Evolutionary conservation across 2,113 vertebrate genomes (phyloP), one percentile per base, ranked within the genome.

Genomic region (Pangasianodon gigas): DNA sequence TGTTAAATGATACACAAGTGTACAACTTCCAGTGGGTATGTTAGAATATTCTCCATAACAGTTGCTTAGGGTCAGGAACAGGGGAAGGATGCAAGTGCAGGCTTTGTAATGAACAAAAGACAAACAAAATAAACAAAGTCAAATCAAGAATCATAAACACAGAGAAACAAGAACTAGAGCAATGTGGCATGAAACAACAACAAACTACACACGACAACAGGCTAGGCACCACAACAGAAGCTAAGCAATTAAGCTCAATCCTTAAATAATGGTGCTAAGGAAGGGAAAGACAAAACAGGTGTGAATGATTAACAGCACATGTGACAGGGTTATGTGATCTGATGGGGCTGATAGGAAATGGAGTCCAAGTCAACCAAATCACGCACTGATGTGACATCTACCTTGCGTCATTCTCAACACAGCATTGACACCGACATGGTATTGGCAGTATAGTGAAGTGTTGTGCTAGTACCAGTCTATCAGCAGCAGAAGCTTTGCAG

Each of bases 1-100:
- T 24, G 7, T 46, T 77, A 77, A 77, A 46, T 21, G 21, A 26
- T 77, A 11, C 8, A 44, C 14, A 71, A 71, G 69, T 44, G 16
- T 74, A 74, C 37, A 74, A 29, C 32, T 52, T 89, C 52, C 85
- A 87, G 29, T 65, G 29, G 65, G 52, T 62, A 21, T 75, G 37
- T 86, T 26, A 77, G 74, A 80, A 32, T 26, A 74, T 0, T 89
- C 88, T 87, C 24, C 32, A 48, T 46, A 77, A 48, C 65, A 84
- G 85, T 51, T 56, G 80, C 16, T 52, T 80, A 77, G 87, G 82
- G 46, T 88, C 21, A 48, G 75, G 75, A 79, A 44, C 1, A 5
- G 44, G 3, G 74, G 74, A 6, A 0, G 8, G 21, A 26, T 77
- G 41, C 19, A 77, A 77, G 8, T 77, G 41, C 37, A 77, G 10